Percentiles rank a stretch among this genome's conserved stretches.
phyloP scores from a whole-genome alignment of 2,797 vertebrate species.

The Onychomys torridus region DNA sequence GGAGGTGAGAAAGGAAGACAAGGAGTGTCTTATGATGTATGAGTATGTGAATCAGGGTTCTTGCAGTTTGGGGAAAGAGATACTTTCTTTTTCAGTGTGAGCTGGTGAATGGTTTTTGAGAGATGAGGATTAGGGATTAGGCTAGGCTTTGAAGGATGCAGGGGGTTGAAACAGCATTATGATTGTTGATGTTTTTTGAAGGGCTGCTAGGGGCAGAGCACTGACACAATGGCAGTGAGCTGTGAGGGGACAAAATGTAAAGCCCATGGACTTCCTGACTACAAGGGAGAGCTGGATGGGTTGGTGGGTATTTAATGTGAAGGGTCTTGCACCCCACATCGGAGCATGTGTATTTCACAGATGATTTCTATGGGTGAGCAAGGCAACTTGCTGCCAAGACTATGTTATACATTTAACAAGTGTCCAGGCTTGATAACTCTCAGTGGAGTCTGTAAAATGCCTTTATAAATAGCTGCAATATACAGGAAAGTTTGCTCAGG shows the following conservation, averaged over 20 bases:
- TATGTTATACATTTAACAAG: neutral
- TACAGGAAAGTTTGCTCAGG: neutral
- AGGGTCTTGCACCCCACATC: neutral
- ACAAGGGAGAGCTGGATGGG: neutral
- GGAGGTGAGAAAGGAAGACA: neutral
- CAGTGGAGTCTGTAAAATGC: conserved; percentile 6
- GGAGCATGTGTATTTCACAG: conserved; percentile 25
- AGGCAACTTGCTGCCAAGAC: neutral
- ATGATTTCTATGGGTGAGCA: neutral
- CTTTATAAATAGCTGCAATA: conserved; percentile 24
- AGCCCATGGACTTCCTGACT: neutral
- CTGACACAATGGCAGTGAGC: neutral
- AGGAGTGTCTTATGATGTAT: neutral
- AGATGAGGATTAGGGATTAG: neutral
- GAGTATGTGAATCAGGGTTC: neutral
- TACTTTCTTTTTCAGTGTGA: neutral
- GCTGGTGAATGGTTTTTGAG: conserved; percentile 9
- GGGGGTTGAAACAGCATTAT: neutral
- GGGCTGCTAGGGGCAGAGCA: neutral
- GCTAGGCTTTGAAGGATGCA: neutral
- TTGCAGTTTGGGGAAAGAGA: conserved; percentile 1
- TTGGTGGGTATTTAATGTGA: neutral
- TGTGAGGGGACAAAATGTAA: neutral
- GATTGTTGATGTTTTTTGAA: conserved; percentile 15
- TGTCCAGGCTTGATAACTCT: neutral